Conservation (phyloP, 2,113 vertebrate genomes). For the Taxidea taxus region DNA sequence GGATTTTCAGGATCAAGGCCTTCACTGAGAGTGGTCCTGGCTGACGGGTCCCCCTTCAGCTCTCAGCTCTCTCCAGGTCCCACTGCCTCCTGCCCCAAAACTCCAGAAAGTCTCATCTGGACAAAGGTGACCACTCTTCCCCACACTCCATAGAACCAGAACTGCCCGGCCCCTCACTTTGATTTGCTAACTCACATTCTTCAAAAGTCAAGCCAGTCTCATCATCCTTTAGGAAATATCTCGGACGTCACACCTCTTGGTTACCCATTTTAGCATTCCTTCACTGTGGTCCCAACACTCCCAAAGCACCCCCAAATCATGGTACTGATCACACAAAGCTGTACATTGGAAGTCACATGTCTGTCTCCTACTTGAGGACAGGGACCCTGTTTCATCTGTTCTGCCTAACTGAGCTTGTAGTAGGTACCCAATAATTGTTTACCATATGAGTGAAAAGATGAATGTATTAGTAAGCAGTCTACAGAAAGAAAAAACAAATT, state of each 20-base stretch:
- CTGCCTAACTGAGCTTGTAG: background rate
- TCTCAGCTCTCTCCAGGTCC: background rate
- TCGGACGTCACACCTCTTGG: background rate
- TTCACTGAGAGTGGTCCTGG: background rate
- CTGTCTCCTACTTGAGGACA: background rate
- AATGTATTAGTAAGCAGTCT: background rate
- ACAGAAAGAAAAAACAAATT: background rate
- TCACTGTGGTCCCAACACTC: background rate
- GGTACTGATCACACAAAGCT: background rate
- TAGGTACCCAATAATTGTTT: background rate
- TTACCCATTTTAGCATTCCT: background rate
- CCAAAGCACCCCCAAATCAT: background rate
- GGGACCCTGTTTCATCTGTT: background rate
- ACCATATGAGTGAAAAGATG: background rate
- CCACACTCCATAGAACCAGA: too few species aligned
- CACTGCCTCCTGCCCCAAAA: background rate
- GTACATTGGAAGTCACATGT: background rate
- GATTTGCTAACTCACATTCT: background rate
- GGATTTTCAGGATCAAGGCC: background rate
- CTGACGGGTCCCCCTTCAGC: background rate
- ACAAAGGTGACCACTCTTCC: background rate
- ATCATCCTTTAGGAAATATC: background rate
- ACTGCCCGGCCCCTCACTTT: background rate
- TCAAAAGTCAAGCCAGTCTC: background rate
- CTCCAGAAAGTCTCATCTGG: background rate